These are phyloP conservation scores for Corydoras maculifer DNA, from an alignment of 2,113 vertebrate genomes.

Conservation along the genomic window DNA sequence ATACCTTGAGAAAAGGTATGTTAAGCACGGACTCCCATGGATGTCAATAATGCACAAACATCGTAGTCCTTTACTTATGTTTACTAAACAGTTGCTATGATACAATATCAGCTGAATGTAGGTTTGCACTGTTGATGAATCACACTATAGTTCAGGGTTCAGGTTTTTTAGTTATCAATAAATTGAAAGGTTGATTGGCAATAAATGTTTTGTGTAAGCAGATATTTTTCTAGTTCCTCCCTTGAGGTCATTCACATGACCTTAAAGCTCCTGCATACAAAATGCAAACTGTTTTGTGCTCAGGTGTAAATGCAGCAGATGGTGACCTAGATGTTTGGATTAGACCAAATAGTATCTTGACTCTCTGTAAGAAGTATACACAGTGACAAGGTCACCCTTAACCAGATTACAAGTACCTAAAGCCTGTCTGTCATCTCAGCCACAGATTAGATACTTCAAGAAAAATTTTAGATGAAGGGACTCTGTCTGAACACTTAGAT, in stretches of 20 bases:
- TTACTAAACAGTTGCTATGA: not conserved
- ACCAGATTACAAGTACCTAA: slow-evolving; percentile 40
- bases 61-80: not conserved
- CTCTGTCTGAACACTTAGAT: not conserved
- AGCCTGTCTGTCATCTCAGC: slow-evolving; percentile 13
- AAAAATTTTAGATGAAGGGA: not conserved
- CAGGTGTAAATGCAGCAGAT: slow-evolving; percentile 49
- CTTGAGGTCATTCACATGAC: not conserved
- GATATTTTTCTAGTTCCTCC: not conserved
- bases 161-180: no score
- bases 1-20: slow-evolving; percentile 8
- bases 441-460: slow-evolving; percentile 14
- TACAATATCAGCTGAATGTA: not conserved
- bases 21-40: slow-evolving; percentile 25
- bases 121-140: no score
- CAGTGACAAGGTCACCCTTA: slow-evolving; percentile 39
- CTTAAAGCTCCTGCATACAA: slow-evolving; percentile 1
- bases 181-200: not conserved
- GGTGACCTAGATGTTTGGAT: slow-evolving; percentile 51
- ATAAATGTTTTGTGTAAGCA: slow-evolving; percentile 10
- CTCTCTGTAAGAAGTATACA: slow-evolving; percentile 36
- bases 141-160: no score
- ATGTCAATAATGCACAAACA: slow-evolving; percentile 14
- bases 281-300: slow-evolving; percentile 40
- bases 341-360: slow-evolving; percentile 26